Percentiles rank a stretch among this genome's conserved stretches.
phyloP scores from a whole-genome alignment of 2,888 invertebrate species.

The Mylabris sibirica region DNA sequence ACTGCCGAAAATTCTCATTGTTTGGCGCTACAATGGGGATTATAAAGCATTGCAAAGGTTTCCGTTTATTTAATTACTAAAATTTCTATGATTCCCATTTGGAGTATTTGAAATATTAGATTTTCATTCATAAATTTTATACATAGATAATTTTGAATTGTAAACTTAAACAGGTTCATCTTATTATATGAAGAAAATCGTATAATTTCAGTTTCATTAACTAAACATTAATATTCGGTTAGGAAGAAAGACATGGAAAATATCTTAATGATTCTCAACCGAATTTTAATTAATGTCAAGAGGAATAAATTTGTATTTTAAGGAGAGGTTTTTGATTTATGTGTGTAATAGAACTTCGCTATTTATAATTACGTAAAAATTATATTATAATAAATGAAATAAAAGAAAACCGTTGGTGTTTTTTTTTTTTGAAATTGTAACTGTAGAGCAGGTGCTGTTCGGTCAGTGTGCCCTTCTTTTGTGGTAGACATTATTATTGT shows the following conservation, averaged over 20 bases:
- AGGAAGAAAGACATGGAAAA: neutral
- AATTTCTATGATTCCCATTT: neutral
- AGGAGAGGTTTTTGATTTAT: neutral
- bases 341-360: no score
- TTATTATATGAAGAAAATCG: no score
- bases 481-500: constrained; percentile 3
- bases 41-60: neutral
- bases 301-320: neutral
- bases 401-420: neutral
- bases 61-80: neutral
- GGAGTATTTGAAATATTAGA: neutral
- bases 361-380: neutral
- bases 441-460: constrained; percentile 1
- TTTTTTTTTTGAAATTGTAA: neutral
- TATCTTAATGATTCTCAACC: neutral
- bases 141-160: no score
- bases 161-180: no score
- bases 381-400: neutral
- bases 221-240: neutral
- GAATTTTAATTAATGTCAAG: neutral
- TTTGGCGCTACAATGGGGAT: neutral
- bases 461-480: constrained; percentile 8
- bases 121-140: neutral
- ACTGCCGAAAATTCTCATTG: neutral
- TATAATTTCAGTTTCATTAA: no score